Evolutionary conservation across 2,888 invertebrate genomes (phyloP).

Genomic region (Euplagia quadripunctaria): DNA sequence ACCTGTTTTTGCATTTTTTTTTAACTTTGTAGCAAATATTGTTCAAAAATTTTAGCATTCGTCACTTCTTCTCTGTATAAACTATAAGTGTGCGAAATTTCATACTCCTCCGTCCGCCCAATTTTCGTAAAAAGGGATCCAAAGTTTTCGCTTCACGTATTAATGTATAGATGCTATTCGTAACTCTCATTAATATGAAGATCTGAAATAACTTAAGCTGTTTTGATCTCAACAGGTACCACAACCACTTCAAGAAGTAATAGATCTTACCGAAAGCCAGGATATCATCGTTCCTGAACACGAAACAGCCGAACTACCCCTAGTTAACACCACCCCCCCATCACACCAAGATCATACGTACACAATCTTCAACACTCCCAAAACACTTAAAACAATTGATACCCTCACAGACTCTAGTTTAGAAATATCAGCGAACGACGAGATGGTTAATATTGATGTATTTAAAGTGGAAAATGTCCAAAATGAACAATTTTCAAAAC

Average conservation of each 20-base stretch:
- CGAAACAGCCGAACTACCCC: conserved; percentile 35
- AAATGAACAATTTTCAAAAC: conserved; percentile 15
- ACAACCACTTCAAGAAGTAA: background rate
- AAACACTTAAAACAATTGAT: conserved; percentile 64
- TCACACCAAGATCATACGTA: background rate
- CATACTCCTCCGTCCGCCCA: no score
- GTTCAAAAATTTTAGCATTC: no score
- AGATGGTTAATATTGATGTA: conserved; percentile 65
- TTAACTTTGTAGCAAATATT: no score
- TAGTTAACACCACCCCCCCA: conserved; percentile 1
- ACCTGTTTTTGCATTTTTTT: no score
- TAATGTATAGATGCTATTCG: conserved; percentile 5
- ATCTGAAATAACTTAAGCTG: background rate
- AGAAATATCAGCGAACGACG: conserved; percentile 71
- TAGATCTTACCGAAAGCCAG: background rate
- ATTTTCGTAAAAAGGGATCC: no score
- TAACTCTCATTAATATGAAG: background rate
- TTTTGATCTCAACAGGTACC: conserved; percentile 6
- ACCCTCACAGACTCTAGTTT: conserved; percentile 67
- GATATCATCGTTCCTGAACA: background rate
- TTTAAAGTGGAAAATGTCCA: conserved; percentile 51
- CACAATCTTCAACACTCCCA: conserved; percentile 56
- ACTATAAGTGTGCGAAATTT: no score
- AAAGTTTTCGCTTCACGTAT: no score
- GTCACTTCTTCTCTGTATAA: no score